Evolutionary conservation across 2,113 vertebrate species (phyloP), one percentile per base, ranked within the genome.

Genomic region (Mesoclemmys tuberculata): DNA sequence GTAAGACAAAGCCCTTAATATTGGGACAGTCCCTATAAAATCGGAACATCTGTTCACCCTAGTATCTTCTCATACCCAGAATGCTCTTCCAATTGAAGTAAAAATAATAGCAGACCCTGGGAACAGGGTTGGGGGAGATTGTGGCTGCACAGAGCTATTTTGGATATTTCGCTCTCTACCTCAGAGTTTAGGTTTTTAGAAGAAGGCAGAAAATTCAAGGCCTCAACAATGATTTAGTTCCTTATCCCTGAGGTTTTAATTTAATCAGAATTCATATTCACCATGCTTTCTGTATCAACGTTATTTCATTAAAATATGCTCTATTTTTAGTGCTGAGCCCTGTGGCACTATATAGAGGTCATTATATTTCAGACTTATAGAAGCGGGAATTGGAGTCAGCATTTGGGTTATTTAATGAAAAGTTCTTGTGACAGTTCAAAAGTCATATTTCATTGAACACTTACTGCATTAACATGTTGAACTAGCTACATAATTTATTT

Each of bases 271-370:
- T 56, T 90, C 1, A 38, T n/a, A 10, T 29, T 29, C 77, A 80
- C 8, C 1, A 87, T 64, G 10, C 1, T 68, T 94, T 85, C 3
- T 2, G 9, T 26, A 68, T 58, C 83, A 75, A 92, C 83, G 16
- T 54, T 90, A 2, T 49, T 35, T 54, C 1, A 51, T 56, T 81
- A 90, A 92, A 94, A 75, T 90, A 79, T 10, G 21, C 10, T 87
- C 0, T 0, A 5, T 1, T 27, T 31, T 91, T 80, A 22, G 52
- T 88, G 24, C 24, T 0, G 5, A 92, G 2, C 5, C 5, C 3
- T 38, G 14, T 18, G 71, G 8, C 16, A 90, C 6, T 8, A 96
- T 74, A 56, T 11, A 74, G 10, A 85, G 14, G 27, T 80, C 0
- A 10, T 71, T 52, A 84, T 38, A 54, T 0, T 9, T 89, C 84